These are phyloP conservation scores for Tortrix viridana DNA, from an alignment of 2,888 invertebrate species.

Conservation along the genomic window DNA sequence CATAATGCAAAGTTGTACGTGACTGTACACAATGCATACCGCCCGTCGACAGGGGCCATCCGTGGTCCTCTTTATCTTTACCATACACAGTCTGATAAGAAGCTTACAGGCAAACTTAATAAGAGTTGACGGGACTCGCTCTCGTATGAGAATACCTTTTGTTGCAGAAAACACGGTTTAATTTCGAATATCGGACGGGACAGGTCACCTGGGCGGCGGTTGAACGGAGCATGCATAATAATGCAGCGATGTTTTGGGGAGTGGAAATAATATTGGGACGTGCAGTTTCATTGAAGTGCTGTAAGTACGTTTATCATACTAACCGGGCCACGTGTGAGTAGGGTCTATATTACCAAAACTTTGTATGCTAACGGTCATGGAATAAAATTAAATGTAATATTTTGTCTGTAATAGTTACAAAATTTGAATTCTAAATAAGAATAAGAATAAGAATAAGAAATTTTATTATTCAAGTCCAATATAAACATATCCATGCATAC, in stretches of 20 bases:
- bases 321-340: background rate
- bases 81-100: conserved; percentile 80
- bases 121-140: conserved; percentile 63
- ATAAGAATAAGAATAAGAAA: too few species aligned
- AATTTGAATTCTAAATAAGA: too few species aligned
- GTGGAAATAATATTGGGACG: conserved; percentile 54
- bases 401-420: too few species aligned
- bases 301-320: background rate
- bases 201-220: conserved; percentile 53
- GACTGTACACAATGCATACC: conserved; percentile 69
- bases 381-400: too few species aligned
- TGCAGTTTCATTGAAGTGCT: conserved; percentile 39
- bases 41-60: conserved; percentile 62
- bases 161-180: conserved; percentile 53
- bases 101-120: conserved; percentile 78
- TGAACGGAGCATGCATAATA: conserved; percentile 36
- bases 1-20: conserved; percentile 48
- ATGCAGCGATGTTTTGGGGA: conserved; percentile 25
- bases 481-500: too few species aligned
- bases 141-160: conserved; percentile 55
- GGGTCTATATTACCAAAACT: background rate
- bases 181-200: conserved; percentile 57
- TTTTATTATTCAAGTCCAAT: too few species aligned
- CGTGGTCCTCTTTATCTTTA: conserved; percentile 76
- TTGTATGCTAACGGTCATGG: background rate